These are phyloP conservation scores for Drosophila infuscata DNA, from an alignment of 2,888 invertebrate species.

Conservation along the genomic window DNA sequence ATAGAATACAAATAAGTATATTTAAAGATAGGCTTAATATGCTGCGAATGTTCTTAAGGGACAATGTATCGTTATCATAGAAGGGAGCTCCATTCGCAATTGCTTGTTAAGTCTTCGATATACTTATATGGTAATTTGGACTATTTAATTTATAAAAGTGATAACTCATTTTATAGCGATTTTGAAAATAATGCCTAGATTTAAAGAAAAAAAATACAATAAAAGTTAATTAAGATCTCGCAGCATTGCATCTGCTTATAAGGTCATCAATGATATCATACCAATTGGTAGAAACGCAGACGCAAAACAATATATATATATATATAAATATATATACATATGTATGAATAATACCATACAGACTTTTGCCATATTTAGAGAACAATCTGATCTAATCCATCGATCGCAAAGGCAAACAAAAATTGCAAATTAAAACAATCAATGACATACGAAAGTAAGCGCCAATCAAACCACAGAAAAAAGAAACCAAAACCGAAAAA, in stretches of 20 bases:
- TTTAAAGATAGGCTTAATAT: background rate
- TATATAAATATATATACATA: background rate
- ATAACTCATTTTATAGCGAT: background rate
- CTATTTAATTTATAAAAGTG: background rate
- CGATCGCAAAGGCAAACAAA: conserved; percentile 3
- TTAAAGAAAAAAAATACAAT: background rate
- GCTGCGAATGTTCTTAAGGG: background rate
- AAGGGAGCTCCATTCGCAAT: background rate
- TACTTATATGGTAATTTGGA: background rate
- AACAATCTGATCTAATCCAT: conserved; percentile 40
- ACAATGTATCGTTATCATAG: background rate
- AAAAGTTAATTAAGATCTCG: background rate
- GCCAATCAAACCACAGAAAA: conserved; percentile 10
- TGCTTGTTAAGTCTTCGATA: background rate
- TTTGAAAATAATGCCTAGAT: background rate
- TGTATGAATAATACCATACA: background rate
- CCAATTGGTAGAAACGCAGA: conserved; percentile 9
- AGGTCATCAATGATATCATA: conserved; percentile 31
- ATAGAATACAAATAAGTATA: background rate
- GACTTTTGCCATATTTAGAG: conserved; percentile 25
- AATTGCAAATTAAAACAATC: conserved; percentile 14
- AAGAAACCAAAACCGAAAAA: background rate
- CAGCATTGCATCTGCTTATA: conserved; percentile 7
- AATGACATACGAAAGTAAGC: conserved; percentile 12
- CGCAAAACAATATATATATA: background rate